Conservation (phyloP, 1,140 invertebrate species). For the Triops cancriformis region DNA sequence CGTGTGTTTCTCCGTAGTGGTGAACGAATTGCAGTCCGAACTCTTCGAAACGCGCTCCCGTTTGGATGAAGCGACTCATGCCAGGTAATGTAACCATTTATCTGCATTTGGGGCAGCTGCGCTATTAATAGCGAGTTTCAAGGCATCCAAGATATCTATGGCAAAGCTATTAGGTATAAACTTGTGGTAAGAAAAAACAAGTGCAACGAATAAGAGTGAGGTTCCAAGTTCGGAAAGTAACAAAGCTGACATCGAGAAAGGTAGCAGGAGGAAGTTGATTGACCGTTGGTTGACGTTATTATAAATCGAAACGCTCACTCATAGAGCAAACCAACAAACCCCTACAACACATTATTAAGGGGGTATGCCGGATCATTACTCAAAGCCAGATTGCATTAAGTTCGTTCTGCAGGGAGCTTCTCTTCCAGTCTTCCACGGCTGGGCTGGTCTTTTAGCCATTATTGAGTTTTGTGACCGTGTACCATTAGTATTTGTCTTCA, state of each 20-base stretch:
- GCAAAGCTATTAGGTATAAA: neutral
- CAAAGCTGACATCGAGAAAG: neutral
- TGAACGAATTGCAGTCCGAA: slow-evolving; percentile 43
- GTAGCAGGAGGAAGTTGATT: slow-evolving; percentile 9
- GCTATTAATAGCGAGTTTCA: neutral
- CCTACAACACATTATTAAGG: slow-evolving; percentile 6
- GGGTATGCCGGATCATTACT: neutral
- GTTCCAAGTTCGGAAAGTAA: neutral
- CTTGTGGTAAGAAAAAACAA: neutral
- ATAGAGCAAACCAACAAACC: neutral
- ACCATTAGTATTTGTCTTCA: slow-evolving; percentile 10
- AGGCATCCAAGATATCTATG: neutral
- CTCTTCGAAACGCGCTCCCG: slow-evolving; percentile 44
- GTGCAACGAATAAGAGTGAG: neutral
- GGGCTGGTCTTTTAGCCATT: slow-evolving; percentile 8
- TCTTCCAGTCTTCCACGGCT: slow-evolving; percentile 12
- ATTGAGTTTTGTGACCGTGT: slow-evolving; percentile 5
- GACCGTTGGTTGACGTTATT: slow-evolving; percentile 13
- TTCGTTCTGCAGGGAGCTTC: neutral
- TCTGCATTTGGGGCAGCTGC: slow-evolving; percentile 16
- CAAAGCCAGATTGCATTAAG: slow-evolving; percentile 13
- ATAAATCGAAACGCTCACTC: neutral
- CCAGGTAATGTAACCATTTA: slow-evolving; percentile 40
- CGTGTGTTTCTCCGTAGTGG: slow-evolving; percentile 33
- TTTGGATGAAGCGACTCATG: slow-evolving; percentile 43